These are phyloP conservation scores for Pollenia labialis DNA, from an alignment of 2,888 invertebrate genomes.

Conservation along the genomic window DNA sequence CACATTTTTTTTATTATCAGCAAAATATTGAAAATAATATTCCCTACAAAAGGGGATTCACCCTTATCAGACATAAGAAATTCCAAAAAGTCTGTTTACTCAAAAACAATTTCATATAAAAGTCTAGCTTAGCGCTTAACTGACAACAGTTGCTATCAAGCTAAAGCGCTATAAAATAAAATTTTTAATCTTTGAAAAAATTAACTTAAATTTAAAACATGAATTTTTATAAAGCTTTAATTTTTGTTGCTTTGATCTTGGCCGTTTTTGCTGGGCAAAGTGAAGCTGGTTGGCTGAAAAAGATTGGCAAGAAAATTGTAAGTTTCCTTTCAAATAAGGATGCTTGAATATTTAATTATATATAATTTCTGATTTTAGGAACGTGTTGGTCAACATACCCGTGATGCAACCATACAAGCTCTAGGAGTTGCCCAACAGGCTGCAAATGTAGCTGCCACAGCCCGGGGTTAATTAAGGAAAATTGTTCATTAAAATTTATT, in stretches of 20 bases:
- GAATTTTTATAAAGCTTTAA: conserved; percentile 76
- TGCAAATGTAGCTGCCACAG: conserved; percentile 70
- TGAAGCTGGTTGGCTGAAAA: conserved; percentile 76
- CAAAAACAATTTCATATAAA: conserved; percentile 10
- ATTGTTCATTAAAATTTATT: no score
- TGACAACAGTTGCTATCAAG: conserved; percentile 12
- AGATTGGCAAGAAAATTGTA: conserved; percentile 76
- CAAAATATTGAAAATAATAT: no score
- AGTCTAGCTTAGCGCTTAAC: neutral
- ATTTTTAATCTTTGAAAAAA: neutral
- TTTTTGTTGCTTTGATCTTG: conserved; percentile 72
- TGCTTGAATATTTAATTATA: neutral
- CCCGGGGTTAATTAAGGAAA: conserved; percentile 59
- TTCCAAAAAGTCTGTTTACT: neutral
- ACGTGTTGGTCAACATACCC: conserved; percentile 50
- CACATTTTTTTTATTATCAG: no score
- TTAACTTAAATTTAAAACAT: conserved; percentile 57
- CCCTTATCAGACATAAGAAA: conserved; percentile 10
- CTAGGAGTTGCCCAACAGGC: conserved; percentile 76
- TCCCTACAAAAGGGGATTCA: neutral
- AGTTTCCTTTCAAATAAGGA: conserved; percentile 26
- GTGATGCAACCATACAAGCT: conserved; percentile 70
- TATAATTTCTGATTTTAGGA: conserved; percentile 7
- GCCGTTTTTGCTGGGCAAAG: conserved; percentile 68
- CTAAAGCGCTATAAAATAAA: neutral